Base-by-base conservation (phyloP, 2,888 invertebrate genomes). In the Orchesellides sinensis region DNA sequence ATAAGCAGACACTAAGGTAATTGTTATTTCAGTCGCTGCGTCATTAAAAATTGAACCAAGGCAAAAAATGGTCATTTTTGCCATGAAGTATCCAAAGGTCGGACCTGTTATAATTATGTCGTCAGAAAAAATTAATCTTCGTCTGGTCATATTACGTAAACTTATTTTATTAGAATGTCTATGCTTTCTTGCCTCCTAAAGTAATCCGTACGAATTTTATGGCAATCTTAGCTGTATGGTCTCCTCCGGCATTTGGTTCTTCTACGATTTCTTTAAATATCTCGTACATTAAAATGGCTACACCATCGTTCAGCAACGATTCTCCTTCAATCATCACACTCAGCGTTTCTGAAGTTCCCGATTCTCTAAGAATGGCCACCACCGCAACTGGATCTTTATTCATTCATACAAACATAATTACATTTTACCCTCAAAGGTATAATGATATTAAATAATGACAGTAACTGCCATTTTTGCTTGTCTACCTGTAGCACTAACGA, bases 291-390 rank as follows among this genome's bases (percentile, higher is more conserved):
- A 91, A 90, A 80, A 91, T 90, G 23, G 91, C 91, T 6, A 91
- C 89, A 6, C 91, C 91, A 87, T 91, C 91, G 85, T 91, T 91
- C 14, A 91, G 87, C 70, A 91, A 86, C 1, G 91, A 90, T 87
- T 91, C 91, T 4, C 91, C 91, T 85, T 91, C 91, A 40, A 91
- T 90, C 23, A 91, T 87, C 74, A 90, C 89, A 8, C 89, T 89
- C 40, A 91, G 85, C 65, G 89, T 88, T 82, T 90, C 87, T 0
- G 89, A 88, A 1, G 88, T 85, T 14, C 87, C 87, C 27, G 23
- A 91, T 89, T 17, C 91, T 91, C 59, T 35, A 3, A 91, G 89
- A 56, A 91, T 88, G 3, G 91, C 90, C 5, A 91, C 91, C 0
- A 91, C 91, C 10, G 91, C 90, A 0, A 91, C 90, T 0, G 91